Evolutionary conservation across 2,888 invertebrate genomes (phyloP).

Genomic region (Zaprionus obscuricornis): DNA sequence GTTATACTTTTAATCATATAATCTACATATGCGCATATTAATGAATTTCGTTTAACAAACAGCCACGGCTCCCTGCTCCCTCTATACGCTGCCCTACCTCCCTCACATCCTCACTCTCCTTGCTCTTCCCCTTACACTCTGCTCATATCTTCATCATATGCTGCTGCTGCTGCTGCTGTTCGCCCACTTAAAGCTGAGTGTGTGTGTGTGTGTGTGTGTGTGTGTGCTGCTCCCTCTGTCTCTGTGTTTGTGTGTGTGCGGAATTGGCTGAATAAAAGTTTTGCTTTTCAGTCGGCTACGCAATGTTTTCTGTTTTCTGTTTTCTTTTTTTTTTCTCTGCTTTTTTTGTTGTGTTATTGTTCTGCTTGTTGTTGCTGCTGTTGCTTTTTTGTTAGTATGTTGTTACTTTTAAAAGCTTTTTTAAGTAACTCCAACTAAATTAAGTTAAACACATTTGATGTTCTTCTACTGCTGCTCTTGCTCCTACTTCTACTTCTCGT

Average conservation of each 20-base stretch:
- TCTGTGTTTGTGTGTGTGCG: background rate
- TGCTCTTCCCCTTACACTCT: slow-evolving; percentile 3
- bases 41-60: slow-evolving; percentile 43
- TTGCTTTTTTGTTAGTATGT: slow-evolving; percentile 14
- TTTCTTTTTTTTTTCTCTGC: background rate
- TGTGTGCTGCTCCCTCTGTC: background rate
- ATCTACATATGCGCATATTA: slow-evolving; percentile 76
- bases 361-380: slow-evolving; percentile 10
- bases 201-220: background rate
- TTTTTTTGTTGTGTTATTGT: background rate
- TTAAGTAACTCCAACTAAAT: slow-evolving; percentile 74
- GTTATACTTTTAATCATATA: slow-evolving; percentile 64
- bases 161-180: too few relatives aligned
- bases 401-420: slow-evolving; percentile 73
- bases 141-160: too few relatives aligned
- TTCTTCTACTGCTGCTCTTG: too few relatives aligned
- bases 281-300: slow-evolving; percentile 13
- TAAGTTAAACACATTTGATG: slow-evolving; percentile 64
- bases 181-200: background rate
- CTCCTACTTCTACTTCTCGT: too few relatives aligned
- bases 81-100: background rate
- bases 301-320: background rate
- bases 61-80: slow-evolving; percentile 3
- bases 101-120: background rate
- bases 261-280: slow-evolving; percentile 34